Conservation (phyloP, 2,113 vertebrate species). For the Tachysurus fulvidraco region DNA sequence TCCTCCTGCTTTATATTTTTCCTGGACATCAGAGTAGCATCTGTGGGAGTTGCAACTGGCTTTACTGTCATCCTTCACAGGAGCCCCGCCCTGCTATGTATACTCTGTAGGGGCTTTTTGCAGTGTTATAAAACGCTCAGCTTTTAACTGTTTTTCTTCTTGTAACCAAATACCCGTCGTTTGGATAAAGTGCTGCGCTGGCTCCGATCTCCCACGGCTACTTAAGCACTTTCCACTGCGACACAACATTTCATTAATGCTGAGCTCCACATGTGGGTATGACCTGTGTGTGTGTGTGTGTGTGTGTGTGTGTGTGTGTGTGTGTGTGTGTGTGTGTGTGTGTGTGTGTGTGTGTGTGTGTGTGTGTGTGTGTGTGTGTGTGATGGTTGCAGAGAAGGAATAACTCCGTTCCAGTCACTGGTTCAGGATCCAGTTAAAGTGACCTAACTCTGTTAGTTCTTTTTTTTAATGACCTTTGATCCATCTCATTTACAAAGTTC, state of each 20-base stretch:
- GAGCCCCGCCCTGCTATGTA: conserved; percentile 38
- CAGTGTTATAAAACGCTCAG: conserved; percentile 5
- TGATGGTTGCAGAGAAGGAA: neutral
- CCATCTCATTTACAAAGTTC: neutral
- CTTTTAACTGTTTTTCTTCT: conserved; percentile 28
- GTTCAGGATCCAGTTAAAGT: neutral
- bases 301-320: neutral
- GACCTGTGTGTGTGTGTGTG: neutral
- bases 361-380: neutral
- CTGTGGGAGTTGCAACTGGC: conserved; percentile 52
- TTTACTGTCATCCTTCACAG: conserved; percentile 40
- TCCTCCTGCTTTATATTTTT: conserved; percentile 61
- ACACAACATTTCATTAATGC: conserved; percentile 55
- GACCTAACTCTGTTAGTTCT: neutral
- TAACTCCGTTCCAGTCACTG: neutral
- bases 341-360: neutral
- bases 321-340: neutral
- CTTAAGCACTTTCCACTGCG: conserved; percentile 64
- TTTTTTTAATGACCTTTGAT: neutral
- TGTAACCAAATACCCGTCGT: conserved; percentile 1
- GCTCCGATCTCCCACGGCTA: conserved; percentile 59
- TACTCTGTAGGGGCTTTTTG: neutral
- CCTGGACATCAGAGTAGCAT: conserved; percentile 50
- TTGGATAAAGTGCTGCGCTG: conserved; percentile 43
- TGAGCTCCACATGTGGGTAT: conserved; percentile 32